Conservation (phyloP, 2,888 invertebrate species). For the Onthophagus sagittarius region DNA sequence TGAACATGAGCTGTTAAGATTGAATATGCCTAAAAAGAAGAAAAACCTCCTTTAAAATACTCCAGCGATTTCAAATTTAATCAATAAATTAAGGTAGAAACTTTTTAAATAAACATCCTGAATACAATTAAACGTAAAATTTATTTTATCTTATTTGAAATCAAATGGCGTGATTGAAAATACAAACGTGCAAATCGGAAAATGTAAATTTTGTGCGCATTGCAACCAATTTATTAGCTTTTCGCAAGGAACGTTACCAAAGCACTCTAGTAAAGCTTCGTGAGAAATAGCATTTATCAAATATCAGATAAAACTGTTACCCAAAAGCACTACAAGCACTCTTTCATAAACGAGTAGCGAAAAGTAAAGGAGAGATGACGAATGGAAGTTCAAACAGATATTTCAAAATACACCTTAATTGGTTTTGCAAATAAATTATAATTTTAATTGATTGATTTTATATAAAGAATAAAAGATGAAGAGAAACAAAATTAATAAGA, state of each 20-base stretch:
- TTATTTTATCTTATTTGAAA: too few species aligned
- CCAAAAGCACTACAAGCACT: neutral
- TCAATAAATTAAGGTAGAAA: too few species aligned
- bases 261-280: neutral
- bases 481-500: neutral
- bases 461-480: too few species aligned
- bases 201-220: neutral
- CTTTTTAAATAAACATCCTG: too few species aligned
- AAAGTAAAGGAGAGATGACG: neutral
- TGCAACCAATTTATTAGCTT: neutral
- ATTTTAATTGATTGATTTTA: too few species aligned
- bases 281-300: neutral
- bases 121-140: too few species aligned
- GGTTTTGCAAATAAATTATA: too few species aligned
- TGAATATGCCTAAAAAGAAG: too few species aligned
- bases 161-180: neutral
- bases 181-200: neutral
- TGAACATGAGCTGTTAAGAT: too few species aligned
- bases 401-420: too few species aligned
- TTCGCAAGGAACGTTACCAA: neutral
- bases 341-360: neutral
- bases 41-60: too few species aligned
- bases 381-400: neutral
- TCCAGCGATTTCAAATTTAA: too few species aligned
- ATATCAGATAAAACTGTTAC: neutral